Base-by-base conservation (phyloP, 1,140 invertebrate species). In the Myzus persicae region DNA sequence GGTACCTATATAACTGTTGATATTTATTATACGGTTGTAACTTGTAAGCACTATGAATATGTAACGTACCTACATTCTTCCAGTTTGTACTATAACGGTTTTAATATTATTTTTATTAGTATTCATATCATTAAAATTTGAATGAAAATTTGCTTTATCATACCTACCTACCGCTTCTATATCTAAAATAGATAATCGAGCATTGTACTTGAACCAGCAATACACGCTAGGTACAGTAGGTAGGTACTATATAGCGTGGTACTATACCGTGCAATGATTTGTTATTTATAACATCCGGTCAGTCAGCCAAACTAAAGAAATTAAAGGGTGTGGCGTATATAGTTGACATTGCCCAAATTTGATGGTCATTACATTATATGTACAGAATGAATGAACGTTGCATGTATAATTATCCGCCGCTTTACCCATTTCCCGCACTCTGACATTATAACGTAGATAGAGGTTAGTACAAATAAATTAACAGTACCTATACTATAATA, bases 201-300 rank as follows among this genome's bases (percentile, higher is more conserved):
- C 26, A 87, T 88, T 88, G 44, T 88, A 48, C 20, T n/a, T 67
- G 59, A n/a, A 67, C 31, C 31, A 18, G 31, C 14, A 67, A 3
- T n/a, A 67, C 59, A 67, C 31, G 31, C 31, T 67, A 67, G 31
- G 14, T n/a, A 18, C 11, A 18, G 31, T 76, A 76, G 59, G 59
- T 67, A n/a, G 59, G n/a, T n/a, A 76, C 48, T 51, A 51, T 51
- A 51, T 46, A 48, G 46, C 11, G 48, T 51, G 3, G 48, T 36
- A 46, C 6, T 36, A 44, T 44, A 46, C 6, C 7, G 18, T n/a
- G 8, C 85, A 36, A n/a, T 87, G 42, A 31, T n/a, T 48, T 46
- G 44, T 88, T 88, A n/a, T 88, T 88, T 88, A 76, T n/a, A 46
- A 88, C 44, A 88, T 88, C 85, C 85, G 85, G 85, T 88, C 44